Evolutionary conservation across 1,140 invertebrate genomes (phyloP).

Genomic region (Aleiodes sp.): DNA sequence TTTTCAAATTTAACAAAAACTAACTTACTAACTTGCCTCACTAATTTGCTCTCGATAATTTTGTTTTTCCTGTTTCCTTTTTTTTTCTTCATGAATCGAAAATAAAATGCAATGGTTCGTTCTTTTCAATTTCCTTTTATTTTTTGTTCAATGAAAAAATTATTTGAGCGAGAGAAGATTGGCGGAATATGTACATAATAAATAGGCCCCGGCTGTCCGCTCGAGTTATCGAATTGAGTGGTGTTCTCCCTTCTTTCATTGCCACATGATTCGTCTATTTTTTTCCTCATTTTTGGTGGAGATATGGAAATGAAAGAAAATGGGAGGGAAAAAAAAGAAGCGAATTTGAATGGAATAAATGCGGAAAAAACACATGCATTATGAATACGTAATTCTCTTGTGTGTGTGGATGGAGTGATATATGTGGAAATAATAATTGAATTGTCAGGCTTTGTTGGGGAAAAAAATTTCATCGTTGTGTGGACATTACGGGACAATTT

Average conservation of each 20-base stretch:
- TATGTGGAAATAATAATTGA: no score
- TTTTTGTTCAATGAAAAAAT: background rate
- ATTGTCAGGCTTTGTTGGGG: no score
- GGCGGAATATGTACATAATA: constrained; percentile 18
- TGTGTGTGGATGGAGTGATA: no score
- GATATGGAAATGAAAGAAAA: background rate
- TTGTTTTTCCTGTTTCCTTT: constrained; percentile 3
- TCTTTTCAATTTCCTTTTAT: background rate
- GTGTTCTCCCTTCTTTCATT: background rate
- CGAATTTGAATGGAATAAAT: no score
- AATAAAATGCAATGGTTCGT: background rate
- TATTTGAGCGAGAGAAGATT: constrained; percentile 6
- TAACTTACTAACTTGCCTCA: constrained; percentile 27
- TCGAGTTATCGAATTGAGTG: constrained; percentile 31
- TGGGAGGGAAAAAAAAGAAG: background rate
- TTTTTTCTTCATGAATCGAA: background rate
- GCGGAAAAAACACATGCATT: no score
- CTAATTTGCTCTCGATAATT: constrained; percentile 6
- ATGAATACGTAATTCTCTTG: no score
- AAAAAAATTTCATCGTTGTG: no score
- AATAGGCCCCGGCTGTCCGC: constrained; percentile 30
- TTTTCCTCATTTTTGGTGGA: background rate
- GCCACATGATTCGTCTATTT: background rate
- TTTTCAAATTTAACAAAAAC: constrained; percentile 10
- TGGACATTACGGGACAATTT: no score